These are phyloP conservation scores for Amiota minor DNA, from an alignment of 2,888 invertebrate genomes.

Conservation along the genomic window DNA sequence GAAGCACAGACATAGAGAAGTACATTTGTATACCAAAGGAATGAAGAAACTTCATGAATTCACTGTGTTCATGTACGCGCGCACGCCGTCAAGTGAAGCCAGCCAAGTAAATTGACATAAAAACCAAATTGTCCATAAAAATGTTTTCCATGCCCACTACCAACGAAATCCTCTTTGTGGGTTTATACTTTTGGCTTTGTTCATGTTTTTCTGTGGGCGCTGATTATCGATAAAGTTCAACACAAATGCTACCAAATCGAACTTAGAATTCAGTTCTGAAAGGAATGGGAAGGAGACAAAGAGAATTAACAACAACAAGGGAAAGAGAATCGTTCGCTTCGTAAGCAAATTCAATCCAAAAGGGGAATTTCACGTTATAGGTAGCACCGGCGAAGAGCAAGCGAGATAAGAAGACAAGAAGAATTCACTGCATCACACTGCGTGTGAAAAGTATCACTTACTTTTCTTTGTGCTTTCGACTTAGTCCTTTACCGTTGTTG, in stretches of 20 bases:
- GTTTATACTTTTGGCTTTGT: slow-evolving; percentile 32
- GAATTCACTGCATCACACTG: not conserved
- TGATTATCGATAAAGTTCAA: slow-evolving; percentile 61
- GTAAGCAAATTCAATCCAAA: slow-evolving; percentile 1
- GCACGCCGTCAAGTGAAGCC: slow-evolving; percentile 40
- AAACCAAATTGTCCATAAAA: slow-evolving; percentile 67
- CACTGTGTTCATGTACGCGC: slow-evolving; percentile 43
- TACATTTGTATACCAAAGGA: slow-evolving; percentile 44
- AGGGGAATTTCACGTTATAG: not conserved
- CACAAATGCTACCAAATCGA: not conserved
- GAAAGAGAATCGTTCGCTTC: not conserved
- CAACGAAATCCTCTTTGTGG: slow-evolving; percentile 44
- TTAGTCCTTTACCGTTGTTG: not conserved
- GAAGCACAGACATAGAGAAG: slow-evolving; percentile 48
- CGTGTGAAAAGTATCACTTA: slow-evolving; percentile 23
- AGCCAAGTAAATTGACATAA: slow-evolving; percentile 64
- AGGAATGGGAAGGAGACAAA: slow-evolving; percentile 43
- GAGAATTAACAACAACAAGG: slow-evolving; percentile 25
- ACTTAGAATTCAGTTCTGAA: not conserved
- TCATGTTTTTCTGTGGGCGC: slow-evolving; percentile 33
- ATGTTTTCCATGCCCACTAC: slow-evolving; percentile 56
- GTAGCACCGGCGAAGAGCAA: too few relatives aligned
- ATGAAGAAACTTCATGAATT: slow-evolving; percentile 62
- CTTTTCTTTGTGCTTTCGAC: not conserved
- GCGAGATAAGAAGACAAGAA: not conserved